phyloP scores from a whole-genome alignment of 2,113 vertebrate species.

The Cyanocitta stelleri region DNA sequence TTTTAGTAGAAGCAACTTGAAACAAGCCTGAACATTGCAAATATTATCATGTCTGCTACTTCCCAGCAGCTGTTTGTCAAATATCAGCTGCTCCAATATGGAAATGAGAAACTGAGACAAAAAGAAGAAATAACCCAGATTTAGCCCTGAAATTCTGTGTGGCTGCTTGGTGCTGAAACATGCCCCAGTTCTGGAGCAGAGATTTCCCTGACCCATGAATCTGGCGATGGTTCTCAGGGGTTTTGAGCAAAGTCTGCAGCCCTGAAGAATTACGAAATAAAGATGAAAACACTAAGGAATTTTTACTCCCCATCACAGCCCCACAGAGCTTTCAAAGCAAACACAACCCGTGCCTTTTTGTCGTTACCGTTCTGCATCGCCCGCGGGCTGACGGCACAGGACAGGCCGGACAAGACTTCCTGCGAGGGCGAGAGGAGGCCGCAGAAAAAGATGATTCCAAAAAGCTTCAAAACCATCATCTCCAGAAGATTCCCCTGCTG shows the following conservation, averaged over 20 bases:
- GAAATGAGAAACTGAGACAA: neutral
- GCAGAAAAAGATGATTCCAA: neutral
- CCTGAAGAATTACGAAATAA: neutral
- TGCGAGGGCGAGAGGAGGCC: neutral
- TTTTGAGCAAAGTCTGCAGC: neutral
- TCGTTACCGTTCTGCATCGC: neutral
- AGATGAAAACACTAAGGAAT: neutral
- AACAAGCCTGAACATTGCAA: neutral
- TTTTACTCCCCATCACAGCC: accelerated
- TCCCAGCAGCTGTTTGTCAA: neutral
- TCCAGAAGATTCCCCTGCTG: neutral
- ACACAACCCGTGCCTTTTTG: accelerated
- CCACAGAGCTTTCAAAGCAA: neutral
- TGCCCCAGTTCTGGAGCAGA: neutral
- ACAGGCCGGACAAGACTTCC: neutral
- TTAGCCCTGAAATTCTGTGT: neutral
- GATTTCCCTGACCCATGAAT: neutral
- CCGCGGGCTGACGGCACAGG: neutral
- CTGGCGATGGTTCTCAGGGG: neutral
- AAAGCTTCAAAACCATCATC: neutral
- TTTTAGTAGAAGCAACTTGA: neutral
- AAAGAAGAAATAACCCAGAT: neutral
- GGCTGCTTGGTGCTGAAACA: neutral
- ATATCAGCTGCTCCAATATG: neutral
- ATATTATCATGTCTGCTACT: neutral